Base-by-base conservation (phyloP, 2,888 invertebrate species). In the Polydrusus cervinus region DNA sequence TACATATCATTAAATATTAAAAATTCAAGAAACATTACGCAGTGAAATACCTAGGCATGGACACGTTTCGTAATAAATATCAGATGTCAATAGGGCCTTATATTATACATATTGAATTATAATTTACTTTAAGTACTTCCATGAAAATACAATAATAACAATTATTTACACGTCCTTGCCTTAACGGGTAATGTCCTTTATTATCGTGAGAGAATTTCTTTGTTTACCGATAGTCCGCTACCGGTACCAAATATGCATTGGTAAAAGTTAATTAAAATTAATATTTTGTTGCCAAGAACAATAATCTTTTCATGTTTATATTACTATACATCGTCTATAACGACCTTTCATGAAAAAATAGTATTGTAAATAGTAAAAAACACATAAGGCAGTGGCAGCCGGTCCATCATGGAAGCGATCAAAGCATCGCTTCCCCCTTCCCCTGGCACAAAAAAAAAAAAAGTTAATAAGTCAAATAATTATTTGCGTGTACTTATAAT, bases 131-230 rank as follows among this genome's bases (percentile, higher is more conserved):
- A 25, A 40, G n/a, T 18, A 25, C 20, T 74, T 74, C 74, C 25
- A 30, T 30, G 74, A 74, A 74, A 25, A 69, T 66, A 70, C 65
- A 70, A 47, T 60, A 74, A 74, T 74, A 74, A 74, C 2, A 47
- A 70, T 62, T 70, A 66, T 47, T 47, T 51, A 25, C 75, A 75
- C 71, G 75, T 75, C 75, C 71, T 75, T 75, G 75, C 20, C 20
- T 30, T 60, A 67, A 67, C 73, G 67, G 34, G 62, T 62, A 67
- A 55, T 75, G 75, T 75, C 75, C 75, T 71, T 75, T 62, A 20
- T 43, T 13, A n/a, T 8, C 71, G 71, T 75, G 74, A 57, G 18
- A 65, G 45, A 45, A 74, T 74, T 74, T 65, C 14, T 40, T 62
- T 45, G 14, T 10, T 45, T 13, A 14, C 2, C 11, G 10, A 34